These are phyloP conservation scores for Carduelis carduelis DNA, from an alignment of 2,797 vertebrate genomes.

Conservation along the genomic window DNA sequence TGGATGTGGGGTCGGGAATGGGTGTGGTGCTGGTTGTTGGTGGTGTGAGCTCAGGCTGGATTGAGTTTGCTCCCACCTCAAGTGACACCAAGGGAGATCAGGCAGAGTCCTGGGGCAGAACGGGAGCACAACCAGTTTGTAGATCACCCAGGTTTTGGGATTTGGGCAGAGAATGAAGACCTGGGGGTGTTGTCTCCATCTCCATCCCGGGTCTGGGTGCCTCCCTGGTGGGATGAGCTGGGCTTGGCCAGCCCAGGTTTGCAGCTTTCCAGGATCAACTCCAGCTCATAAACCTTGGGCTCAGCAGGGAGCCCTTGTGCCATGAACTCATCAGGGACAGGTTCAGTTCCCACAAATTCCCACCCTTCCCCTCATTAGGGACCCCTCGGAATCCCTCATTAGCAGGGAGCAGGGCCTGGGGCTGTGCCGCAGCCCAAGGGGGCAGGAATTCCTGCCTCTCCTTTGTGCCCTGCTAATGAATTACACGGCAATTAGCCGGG, in stretches of 20 bases:
- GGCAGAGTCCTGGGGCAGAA: background rate
- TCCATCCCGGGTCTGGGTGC: background rate
- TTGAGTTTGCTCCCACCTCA: background rate
- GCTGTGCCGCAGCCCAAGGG: background rate
- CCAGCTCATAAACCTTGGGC: background rate
- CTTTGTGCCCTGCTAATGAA: background rate
- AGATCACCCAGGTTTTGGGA: background rate
- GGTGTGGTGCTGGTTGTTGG: background rate
- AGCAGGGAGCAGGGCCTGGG: background rate
- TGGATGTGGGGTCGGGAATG: background rate
- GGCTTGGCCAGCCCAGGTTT: background rate
- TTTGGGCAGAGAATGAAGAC: background rate
- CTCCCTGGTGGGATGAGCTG: background rate
- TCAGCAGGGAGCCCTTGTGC: background rate
- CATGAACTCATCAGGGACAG: background rate
- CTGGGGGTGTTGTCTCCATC: background rate
- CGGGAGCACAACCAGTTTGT: background rate
- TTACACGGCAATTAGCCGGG: background rate
- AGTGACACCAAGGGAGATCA: rapidly evolving
- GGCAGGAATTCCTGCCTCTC: background rate
- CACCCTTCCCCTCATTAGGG: constrained; percentile 10
- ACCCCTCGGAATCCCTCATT: background rate
- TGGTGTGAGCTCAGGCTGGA: rapidly evolving
- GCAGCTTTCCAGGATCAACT: background rate
- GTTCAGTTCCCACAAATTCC: background rate